Percentiles rank a stretch among this genome's conserved stretches.
Evolutionary conservation across 2,888 invertebrate genomes (phyloP).

Genomic region (Eupithecia vulgata): DNA sequence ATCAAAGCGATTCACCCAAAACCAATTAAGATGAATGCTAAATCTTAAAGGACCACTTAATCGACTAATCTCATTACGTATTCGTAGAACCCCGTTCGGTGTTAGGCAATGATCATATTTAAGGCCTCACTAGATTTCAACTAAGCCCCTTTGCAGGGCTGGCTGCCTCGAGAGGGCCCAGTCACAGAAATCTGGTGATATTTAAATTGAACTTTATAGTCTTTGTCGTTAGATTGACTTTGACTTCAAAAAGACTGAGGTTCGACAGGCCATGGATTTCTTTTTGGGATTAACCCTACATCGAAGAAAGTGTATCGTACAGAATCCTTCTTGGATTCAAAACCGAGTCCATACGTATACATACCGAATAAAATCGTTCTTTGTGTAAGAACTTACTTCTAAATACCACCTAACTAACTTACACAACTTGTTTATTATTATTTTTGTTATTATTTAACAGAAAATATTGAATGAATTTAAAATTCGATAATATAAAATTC

Average conservation of each 20-base stretch:
- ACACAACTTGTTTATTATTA: no score
- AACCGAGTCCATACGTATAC: background rate
- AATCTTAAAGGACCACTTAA: conserved; percentile 39
- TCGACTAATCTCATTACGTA: conserved; percentile 54
- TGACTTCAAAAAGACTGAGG: background rate
- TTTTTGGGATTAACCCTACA: background rate
- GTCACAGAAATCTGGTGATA: conserved; percentile 26
- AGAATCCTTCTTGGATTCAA: background rate
- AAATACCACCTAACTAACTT: no score
- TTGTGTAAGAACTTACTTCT: background rate
- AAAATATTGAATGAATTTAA: no score
- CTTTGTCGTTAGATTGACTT: conserved; percentile 1
- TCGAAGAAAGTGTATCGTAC: background rate
- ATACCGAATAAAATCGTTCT: background rate
- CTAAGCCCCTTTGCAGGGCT: conserved; percentile 61
- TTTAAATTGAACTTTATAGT: conserved; percentile 14
- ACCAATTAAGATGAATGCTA: conserved; percentile 29
- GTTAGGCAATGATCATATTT: conserved; percentile 61
- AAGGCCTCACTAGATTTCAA: conserved; percentile 61
- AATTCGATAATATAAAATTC: background rate
- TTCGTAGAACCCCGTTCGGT: conserved; percentile 49
- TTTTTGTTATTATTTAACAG: no score
- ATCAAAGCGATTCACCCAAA: conserved; percentile 10
- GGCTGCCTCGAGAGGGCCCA: conserved; percentile 51
- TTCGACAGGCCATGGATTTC: background rate